Conservation (phyloP, 2,113 vertebrate species). For the Mustela nigripes region DNA sequence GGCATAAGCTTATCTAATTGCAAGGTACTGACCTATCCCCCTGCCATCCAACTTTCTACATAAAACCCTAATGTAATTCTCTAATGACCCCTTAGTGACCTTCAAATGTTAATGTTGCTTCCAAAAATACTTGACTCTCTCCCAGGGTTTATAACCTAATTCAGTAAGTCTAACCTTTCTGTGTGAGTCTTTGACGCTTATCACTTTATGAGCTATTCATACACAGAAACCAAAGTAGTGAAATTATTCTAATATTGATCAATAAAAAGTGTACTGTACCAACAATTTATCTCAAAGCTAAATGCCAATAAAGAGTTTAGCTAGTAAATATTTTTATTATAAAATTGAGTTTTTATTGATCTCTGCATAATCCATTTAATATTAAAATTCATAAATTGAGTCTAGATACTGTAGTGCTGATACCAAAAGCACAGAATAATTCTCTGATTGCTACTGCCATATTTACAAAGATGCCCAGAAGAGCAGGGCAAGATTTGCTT, state of each 20-base stretch:
- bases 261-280: not conserved
- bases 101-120: constrained; percentile 7
- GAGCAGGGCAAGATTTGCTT: not conserved
- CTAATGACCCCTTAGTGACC: not conserved
- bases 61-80: not conserved
- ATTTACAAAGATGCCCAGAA: constrained; percentile 38
- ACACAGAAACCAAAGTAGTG: not conserved
- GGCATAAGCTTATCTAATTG: not conserved
- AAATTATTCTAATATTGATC: constrained; percentile 50
- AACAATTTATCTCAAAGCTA: constrained; percentile 38
- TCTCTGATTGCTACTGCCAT: not conserved
- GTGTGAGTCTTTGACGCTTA: not conserved
- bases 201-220: constrained; percentile 28
- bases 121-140: not conserved
- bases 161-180: constrained; percentile 6
- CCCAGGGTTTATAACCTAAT: not conserved
- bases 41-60: not conserved
- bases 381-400: constrained; percentile 48
- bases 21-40: not conserved
- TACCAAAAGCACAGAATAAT: constrained; percentile 46
- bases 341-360: constrained; percentile 57
- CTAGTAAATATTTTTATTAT: constrained; percentile 66
- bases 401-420: not conserved
- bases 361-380: constrained; percentile 36
- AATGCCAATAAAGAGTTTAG: constrained; percentile 3